Percentiles rank a stretch among this genome's conserved stretches.
These are phyloP conservation scores for Fragum whitleyi DNA, from an alignment of 2,888 invertebrate species.

Conservation along the genomic window DNA sequence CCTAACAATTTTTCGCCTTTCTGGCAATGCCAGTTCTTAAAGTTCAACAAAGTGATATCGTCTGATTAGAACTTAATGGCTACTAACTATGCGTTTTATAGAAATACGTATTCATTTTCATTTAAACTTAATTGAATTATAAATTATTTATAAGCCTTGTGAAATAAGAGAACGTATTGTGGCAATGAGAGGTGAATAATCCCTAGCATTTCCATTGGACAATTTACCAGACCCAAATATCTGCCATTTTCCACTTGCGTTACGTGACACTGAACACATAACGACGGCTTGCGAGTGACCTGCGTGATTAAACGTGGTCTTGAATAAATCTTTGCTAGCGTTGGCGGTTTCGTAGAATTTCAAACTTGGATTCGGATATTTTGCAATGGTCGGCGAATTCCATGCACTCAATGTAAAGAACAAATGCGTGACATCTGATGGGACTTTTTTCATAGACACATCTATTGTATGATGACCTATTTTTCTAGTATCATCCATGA, in stretches of 20 bases:
- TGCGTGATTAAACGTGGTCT: constrained; percentile 73
- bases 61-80: too few relatives aligned
- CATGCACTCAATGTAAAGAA: constrained; percentile 75
- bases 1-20: too few relatives aligned
- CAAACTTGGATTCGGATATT: constrained; percentile 72
- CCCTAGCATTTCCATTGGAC: constrained; percentile 71
- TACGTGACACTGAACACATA: constrained; percentile 71
- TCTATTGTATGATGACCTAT: constrained; percentile 74
- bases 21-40: too few relatives aligned
- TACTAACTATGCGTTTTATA: too few relatives aligned
- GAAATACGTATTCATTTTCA: too few relatives aligned
- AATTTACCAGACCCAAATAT: constrained; percentile 73
- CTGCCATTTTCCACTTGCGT: constrained; percentile 59
- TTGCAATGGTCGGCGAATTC: constrained; percentile 69
- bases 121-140: too few relatives aligned
- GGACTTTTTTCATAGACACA: constrained; percentile 65
- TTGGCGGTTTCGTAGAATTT: constrained; percentile 70
- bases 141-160: constrained; percentile 61
- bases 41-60: too few relatives aligned
- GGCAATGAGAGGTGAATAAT: constrained; percentile 57
- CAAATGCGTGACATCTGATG: constrained; percentile 66
- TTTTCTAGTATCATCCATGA: constrained; percentile 58
- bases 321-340: constrained; percentile 65
- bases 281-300: constrained; percentile 69
- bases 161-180: constrained; percentile 63